Percentiles rank a stretch among this genome's conserved stretches.
Conservation (phyloP, 2,113 vertebrate genomes). For the Xenopus laevis region DNA sequence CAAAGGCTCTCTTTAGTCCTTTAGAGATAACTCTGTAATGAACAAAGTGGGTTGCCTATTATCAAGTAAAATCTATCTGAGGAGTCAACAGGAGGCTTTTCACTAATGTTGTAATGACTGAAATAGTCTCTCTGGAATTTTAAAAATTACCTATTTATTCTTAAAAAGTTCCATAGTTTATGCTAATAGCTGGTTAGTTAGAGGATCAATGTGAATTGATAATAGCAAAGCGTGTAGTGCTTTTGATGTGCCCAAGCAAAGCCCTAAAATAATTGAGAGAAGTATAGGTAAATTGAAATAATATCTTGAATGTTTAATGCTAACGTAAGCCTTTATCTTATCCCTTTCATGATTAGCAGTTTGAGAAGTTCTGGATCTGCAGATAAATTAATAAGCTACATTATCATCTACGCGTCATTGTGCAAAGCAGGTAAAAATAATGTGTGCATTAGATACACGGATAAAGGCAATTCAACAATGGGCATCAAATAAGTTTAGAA, state of each 20-base stretch:
- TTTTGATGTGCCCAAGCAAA: conserved; percentile 17
- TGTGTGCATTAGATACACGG: not conserved
- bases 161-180: not conserved
- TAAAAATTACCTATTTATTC: conserved; percentile 11
- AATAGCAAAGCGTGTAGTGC: conserved; percentile 5
- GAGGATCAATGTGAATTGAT: conserved; percentile 33
- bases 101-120: not conserved
- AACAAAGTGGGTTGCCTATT: not conserved
- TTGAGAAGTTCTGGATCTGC: not conserved
- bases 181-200: conserved; percentile 19
- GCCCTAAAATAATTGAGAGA: conserved; percentile 11
- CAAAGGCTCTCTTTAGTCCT: not conserved
- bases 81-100: not conserved
- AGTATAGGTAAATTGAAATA: conserved; percentile 16
- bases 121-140: not conserved
- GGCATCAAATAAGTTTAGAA: not conserved
- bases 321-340: conserved; percentile 16
- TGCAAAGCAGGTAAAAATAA: not conserved
- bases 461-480: not conserved
- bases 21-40: not conserved
- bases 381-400: not conserved
- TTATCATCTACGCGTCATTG: not conserved
- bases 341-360: not conserved
- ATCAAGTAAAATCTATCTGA: not conserved
- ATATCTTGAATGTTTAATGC: conserved; percentile 13